Evolutionary conservation across 2,113 vertebrate genomes (phyloP).

Genomic region (Morone chrysops): DNA sequence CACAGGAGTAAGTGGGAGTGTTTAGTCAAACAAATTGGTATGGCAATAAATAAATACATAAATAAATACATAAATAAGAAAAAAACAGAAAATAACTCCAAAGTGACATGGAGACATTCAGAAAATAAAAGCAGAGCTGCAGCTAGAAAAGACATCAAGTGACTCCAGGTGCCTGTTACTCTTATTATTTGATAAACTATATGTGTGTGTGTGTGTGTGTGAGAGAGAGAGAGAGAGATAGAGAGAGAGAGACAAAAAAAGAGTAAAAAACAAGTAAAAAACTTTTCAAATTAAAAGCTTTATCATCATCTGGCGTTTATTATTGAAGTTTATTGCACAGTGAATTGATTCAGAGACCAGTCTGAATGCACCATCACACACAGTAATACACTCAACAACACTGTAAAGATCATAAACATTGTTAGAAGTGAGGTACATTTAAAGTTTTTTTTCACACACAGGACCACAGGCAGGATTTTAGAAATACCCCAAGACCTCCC

Average conservation of each 20-base stretch:
- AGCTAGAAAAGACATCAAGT: not conserved
- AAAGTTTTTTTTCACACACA: not conserved
- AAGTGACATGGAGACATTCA: not conserved
- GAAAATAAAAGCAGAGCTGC: not conserved
- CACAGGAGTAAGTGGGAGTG: too few species aligned
- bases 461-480: not conserved
- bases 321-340: not conserved
- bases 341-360: not conserved
- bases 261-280: not conserved
- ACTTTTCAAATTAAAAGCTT: not conserved
- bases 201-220: not conserved
- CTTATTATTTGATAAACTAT: not conserved
- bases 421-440: not conserved
- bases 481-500: not conserved
- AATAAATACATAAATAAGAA: not conserved
- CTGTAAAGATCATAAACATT: too few species aligned
- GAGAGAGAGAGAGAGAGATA: not conserved
- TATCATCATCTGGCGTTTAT: not conserved
- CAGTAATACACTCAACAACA: not conserved
- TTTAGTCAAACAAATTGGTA: not conserved
- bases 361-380: too few species aligned
- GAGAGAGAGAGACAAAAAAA: not conserved
- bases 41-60: not conserved
- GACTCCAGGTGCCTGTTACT: too few species aligned
- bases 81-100: not conserved